Base-by-base conservation (phyloP, 2,888 invertebrate genomes). In the Melinopterus prodromus region DNA sequence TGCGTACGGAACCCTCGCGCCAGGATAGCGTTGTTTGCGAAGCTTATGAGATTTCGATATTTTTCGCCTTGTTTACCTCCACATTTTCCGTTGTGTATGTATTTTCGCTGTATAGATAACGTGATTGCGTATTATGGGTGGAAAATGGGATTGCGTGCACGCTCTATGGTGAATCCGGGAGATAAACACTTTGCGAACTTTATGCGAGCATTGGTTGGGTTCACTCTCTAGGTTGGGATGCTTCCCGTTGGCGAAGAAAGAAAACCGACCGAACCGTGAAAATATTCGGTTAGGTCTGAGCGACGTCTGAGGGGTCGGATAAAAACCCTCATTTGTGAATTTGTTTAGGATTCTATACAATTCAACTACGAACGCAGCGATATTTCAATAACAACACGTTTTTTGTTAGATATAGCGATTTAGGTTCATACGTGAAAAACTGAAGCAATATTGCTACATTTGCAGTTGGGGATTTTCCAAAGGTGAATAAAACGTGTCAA, bases 31-130 rank as follows among this genome's bases (percentile, higher is more conserved):
- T 4, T 53, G 53, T 53, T 53, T 53, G 53, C 9, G 53, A 53
- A 53, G 53, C 53, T 53, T 53, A 53, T 53, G 53, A 53, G 53
- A 53, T 53, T 53, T 53, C 53, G 53, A 53, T 53, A 53, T 53
- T 53, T 53, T 12, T 53, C 53, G 53, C 53, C 53, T 53, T 53
- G 53, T 53, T 53, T 53, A 53, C 53, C 53, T 53, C 5, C 12
- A 53, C 53, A 53, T 53, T 53, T 53, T 53, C 53, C 53, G 53
- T 53, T 53, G 53, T 53, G 53, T 53, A 53, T 53, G 53, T 53
- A 53, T 53, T 53, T 53, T 53, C 53, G 53, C 5, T 9, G 53
- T 53, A 7, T 7, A 53, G 53, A 53, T 53, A 53, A 53, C 53
- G 53, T 53, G 53, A 53, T 53, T 53, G 53, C 53, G 53, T 53